phyloP scores from a whole-genome alignment of 1,140 invertebrate species.

The Drosophila navojoa region DNA sequence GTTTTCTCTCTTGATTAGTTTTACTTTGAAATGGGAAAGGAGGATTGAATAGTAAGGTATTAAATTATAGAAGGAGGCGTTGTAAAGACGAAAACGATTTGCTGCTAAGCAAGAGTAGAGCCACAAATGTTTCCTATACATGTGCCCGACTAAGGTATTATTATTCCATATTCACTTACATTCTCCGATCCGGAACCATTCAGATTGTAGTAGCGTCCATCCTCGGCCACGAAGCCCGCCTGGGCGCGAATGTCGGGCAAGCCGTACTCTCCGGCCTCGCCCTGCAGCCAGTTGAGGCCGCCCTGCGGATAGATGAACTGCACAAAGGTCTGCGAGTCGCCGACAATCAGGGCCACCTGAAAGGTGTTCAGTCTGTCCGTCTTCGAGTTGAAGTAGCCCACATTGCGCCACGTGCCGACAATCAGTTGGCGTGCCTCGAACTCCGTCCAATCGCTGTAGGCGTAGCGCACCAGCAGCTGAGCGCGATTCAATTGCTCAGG shows the following conservation, averaged over 20 bases:
- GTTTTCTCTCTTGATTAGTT: no score
- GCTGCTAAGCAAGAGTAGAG: no score
- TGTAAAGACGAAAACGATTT: no score
- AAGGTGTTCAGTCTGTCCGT: conserved; percentile 86
- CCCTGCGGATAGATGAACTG: conserved; percentile 94
- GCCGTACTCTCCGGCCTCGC: conserved; percentile 87
- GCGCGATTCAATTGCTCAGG: conserved; percentile 87
- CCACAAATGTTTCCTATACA: no score
- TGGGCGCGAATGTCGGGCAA: conserved; percentile 94
- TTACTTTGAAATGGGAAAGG: no score
- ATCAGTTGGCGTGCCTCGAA: conserved; percentile 87
- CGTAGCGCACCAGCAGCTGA: conserved; percentile 87
- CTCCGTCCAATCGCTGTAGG: conserved; percentile 88
- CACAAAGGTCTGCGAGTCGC: conserved; percentile 92
- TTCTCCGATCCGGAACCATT: conserved; percentile 95
- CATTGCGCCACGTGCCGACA: conserved; percentile 90
- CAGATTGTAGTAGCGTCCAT: conserved; percentile 89
- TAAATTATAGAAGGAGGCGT: no score
- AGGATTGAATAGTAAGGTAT: no score
- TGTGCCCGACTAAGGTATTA: no score
- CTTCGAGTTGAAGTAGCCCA: conserved; percentile 85
- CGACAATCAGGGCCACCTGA: conserved; percentile 89
- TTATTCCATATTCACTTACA: conserved; percentile 83
- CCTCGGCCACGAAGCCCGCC: conserved; percentile 94
- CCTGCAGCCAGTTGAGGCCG: conserved; percentile 96